These are phyloP conservation scores for Clarias pachynema DNA, from an alignment of 2,797 vertebrate genomes.

Conservation along the genomic window DNA sequence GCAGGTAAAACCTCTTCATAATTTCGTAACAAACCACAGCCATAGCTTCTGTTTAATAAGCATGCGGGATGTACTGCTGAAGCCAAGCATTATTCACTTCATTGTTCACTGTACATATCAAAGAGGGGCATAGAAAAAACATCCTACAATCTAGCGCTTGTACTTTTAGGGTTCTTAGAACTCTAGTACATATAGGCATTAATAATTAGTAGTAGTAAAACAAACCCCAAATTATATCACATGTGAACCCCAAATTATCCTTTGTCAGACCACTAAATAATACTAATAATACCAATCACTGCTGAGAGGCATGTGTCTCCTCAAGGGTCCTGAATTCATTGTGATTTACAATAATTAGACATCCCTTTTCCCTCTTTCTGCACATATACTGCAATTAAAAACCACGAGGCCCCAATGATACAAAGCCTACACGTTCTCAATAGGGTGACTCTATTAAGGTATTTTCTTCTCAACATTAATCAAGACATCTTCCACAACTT, in stretches of 20 bases:
- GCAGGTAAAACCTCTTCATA: background rate
- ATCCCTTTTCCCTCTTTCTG: slow-evolving; percentile 61
- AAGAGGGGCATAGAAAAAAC: background rate
- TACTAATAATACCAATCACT: slow-evolving; percentile 73
- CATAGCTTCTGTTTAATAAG: slow-evolving; percentile 14
- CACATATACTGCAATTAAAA: slow-evolving; percentile 73
- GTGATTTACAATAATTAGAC: slow-evolving; percentile 66
- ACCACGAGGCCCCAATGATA: slow-evolving; percentile 69
- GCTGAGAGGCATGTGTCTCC: slow-evolving; percentile 50
- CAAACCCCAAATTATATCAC: background rate
- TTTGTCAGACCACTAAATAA: slow-evolving; percentile 71
- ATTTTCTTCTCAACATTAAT: slow-evolving; percentile 62
- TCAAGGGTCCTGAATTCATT: slow-evolving; percentile 59
- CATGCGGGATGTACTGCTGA: background rate
- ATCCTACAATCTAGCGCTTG: background rate
- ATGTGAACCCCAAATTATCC: slow-evolving; percentile 66
- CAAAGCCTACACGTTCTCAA: slow-evolving; percentile 51
- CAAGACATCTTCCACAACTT: slow-evolving; percentile 55
- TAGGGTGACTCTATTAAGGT: slow-evolving; percentile 18
- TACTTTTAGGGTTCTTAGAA: background rate
- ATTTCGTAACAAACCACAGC: slow-evolving; percentile 11
- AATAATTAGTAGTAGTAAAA: background rate
- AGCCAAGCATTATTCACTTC: background rate
- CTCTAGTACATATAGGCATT: background rate
- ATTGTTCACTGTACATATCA: background rate